phyloP scores from a whole-genome alignment of 2,113 vertebrate species.

The Callocephalon fimbriatum region DNA sequence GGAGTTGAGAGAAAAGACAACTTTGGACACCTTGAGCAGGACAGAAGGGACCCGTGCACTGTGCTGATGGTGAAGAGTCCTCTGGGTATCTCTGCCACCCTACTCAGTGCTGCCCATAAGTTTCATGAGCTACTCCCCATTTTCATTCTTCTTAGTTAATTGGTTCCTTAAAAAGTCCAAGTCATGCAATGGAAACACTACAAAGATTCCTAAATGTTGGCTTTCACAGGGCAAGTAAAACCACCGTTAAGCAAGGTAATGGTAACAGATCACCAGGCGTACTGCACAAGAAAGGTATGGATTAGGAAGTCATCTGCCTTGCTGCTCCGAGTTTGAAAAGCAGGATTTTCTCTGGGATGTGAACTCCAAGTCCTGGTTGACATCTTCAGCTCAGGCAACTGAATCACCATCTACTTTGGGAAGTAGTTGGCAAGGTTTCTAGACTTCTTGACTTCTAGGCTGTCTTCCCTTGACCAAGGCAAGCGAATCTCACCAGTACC shows the following conservation, averaged over 20 bases:
- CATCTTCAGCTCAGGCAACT: neutral
- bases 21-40: neutral
- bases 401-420: neutral
- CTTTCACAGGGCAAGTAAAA: neutral
- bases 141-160: neutral
- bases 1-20: neutral
- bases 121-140: neutral
- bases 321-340: neutral
- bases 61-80: neutral
- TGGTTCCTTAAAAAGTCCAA: neutral
- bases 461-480: neutral
- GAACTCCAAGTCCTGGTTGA: neutral
- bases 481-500: neutral
- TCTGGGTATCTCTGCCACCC: neutral
- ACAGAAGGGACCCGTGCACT: neutral
- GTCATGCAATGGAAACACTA: neutral
- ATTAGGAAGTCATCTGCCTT: neutral
- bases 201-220: neutral
- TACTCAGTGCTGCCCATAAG: fast-evolving
- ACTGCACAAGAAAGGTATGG: neutral
- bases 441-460: neutral
- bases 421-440: fast-evolving
- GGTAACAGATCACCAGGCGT: conserved; percentile 2
- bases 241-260: neutral
- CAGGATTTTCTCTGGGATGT: neutral